These are phyloP conservation scores for Antechinus stuartii DNA, from an alignment of 2,113 vertebrate species.

Conservation along the genomic window DNA sequence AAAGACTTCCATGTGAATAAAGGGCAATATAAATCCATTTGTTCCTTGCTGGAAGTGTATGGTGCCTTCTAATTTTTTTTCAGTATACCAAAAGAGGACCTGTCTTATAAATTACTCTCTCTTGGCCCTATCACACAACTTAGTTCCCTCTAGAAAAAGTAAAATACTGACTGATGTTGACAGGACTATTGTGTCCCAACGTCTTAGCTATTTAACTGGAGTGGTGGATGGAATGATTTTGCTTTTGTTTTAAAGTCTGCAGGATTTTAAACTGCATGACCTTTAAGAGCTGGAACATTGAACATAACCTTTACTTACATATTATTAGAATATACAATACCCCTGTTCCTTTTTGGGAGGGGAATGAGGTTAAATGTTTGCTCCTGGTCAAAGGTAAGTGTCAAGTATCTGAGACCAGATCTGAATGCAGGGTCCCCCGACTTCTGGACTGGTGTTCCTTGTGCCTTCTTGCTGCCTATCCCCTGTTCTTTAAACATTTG, in stretches of 20 bases:
- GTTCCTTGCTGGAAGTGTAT: neutral
- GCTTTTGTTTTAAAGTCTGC: neutral
- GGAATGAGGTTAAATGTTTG: no score
- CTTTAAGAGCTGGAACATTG: neutral
- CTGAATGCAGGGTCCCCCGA: no score
- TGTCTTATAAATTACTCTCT: neutral
- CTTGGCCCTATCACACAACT: neutral
- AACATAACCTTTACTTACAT: neutral
- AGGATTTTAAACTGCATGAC: neutral
- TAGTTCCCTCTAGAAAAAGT: neutral
- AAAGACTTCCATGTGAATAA: neutral
- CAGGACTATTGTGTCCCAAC: neutral
- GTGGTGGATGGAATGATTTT: neutral
- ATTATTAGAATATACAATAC: neutral
- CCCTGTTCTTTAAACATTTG: slow-evolving; percentile 13
- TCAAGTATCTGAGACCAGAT: no score
- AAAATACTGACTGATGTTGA: neutral
- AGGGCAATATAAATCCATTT: neutral
- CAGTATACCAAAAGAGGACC: neutral
- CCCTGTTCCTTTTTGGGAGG: neutral
- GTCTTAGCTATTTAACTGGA: neutral
- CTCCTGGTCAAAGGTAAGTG: no score
- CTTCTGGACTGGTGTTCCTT: no score
- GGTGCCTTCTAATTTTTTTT: neutral
- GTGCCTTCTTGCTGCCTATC: no score